A percentile compares a stretch with the other conserved stretches of the same genome.
phyloP scores from a whole-genome alignment of 2,888 invertebrate genomes.

The Rugalucina vietnamica region DNA sequence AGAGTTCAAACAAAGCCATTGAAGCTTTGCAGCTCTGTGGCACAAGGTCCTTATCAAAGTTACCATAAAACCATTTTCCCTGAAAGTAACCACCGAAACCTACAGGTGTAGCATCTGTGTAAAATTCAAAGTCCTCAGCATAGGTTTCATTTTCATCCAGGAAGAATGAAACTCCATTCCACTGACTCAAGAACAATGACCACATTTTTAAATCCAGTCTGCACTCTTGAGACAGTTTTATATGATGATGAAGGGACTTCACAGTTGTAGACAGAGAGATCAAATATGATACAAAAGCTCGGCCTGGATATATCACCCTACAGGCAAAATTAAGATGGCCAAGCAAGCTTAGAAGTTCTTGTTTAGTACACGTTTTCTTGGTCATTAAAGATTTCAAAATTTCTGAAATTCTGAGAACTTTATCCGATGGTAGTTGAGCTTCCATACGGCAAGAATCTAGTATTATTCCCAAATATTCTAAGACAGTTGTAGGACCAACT shows the following conservation, averaged over 20 bases:
- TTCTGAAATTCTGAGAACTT: conserved; percentile 24
- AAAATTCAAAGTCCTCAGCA: background rate
- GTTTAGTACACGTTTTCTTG: conserved; percentile 44
- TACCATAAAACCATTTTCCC: background rate
- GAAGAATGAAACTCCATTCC: background rate
- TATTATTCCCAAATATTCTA: conserved; percentile 54
- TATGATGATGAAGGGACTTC: background rate
- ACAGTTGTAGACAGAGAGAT: background rate
- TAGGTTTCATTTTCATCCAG: background rate
- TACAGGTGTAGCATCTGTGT: background rate
- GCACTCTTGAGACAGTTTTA: background rate
- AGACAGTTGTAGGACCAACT: conserved; percentile 30
- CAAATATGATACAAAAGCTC: background rate
- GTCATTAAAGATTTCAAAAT: conserved; percentile 9
- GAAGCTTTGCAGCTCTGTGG: background rate
- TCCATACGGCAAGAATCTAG: conserved; percentile 46
- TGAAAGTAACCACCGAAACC: background rate
- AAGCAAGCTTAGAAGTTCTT: conserved; percentile 35
- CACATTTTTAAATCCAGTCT: background rate
- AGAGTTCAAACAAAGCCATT: background rate
- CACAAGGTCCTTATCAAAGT: background rate
- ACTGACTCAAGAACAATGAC: background rate
- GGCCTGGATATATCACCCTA: background rate
- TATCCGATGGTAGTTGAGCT: conserved; percentile 41
- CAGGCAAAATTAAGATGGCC: background rate